Percentiles rank a stretch among this genome's conserved stretches.
Conservation (phyloP, 1,140 invertebrate genomes). For the Bombus affinis region DNA sequence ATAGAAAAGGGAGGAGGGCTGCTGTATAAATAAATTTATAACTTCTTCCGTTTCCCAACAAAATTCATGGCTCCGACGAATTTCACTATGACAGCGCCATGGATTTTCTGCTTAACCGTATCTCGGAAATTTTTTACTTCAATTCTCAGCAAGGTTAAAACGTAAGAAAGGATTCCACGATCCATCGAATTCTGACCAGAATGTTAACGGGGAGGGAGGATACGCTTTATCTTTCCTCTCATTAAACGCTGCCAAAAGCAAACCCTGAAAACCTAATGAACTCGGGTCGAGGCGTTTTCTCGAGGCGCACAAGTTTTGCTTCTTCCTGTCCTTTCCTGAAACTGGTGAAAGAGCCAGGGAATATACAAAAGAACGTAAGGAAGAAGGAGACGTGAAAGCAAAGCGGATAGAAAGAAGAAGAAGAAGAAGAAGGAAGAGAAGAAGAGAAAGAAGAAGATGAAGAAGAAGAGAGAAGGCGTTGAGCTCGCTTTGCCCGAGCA, state of each 20-base stretch:
- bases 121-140: neutral
- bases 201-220: too few species aligned
- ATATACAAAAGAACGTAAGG: slow-evolving; percentile 31
- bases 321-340: slow-evolving; percentile 4
- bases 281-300: neutral
- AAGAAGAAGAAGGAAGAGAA: slow-evolving; percentile 41
- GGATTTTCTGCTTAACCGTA: neutral
- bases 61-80: neutral
- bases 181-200: neutral
- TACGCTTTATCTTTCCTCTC: slow-evolving; percentile 13
- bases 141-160: neutral
- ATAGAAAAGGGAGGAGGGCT: too few species aligned
- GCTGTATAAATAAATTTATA: too few species aligned
- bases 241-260: slow-evolving; percentile 39
- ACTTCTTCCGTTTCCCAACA: neutral
- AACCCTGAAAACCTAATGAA: slow-evolving; percentile 38
- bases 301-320: neutral
- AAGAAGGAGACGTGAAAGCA: slow-evolving; percentile 47
- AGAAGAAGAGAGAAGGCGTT: slow-evolving; percentile 70
- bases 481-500: slow-evolving; percentile 80
- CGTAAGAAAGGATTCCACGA: neutral
- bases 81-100: neutral
- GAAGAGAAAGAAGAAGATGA: slow-evolving; percentile 37
- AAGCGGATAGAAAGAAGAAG: slow-evolving; percentile 40
- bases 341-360: slow-evolving; percentile 20